These are phyloP conservation scores for Bradynema listronoti DNA, from an alignment of 1,140 invertebrate genomes.

Conservation along the genomic window DNA sequence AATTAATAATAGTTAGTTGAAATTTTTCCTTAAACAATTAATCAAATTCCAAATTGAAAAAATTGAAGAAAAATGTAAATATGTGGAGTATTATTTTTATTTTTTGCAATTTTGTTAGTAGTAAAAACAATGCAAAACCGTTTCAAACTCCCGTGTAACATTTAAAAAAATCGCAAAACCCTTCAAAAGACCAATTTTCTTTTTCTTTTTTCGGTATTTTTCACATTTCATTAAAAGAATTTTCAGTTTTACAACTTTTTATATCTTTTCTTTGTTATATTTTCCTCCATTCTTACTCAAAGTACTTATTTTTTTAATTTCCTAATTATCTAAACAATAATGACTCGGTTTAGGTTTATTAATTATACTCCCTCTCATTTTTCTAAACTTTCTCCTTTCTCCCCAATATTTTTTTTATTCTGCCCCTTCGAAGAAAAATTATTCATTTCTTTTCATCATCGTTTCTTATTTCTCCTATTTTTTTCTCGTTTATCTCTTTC, in stretches of 20 bases:
- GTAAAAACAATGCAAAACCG: background rate
- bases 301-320: constrained; percentile 5
- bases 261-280: background rate
- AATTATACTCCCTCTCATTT: background rate
- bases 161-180: background rate
- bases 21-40: background rate
- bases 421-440: no score
- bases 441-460: background rate
- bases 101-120: background rate
- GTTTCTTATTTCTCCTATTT: background rate
- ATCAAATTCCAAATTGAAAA: background rate
- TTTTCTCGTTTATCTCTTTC: no score
- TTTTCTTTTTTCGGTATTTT: background rate
- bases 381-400: background rate
- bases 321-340: background rate
- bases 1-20: background rate
- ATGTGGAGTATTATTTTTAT: background rate
- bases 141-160: background rate
- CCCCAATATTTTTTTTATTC: background rate
- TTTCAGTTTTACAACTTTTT: background rate
- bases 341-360: background rate
- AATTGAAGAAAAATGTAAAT: background rate
- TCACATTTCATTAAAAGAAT: background rate
- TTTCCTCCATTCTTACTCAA: constrained; percentile 2
- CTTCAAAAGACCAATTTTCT: background rate